Evolutionary conservation across 2,888 invertebrate genomes (phyloP), one percentile per base, ranked within the genome.

Genomic region (Plagiodera versicolora): DNA sequence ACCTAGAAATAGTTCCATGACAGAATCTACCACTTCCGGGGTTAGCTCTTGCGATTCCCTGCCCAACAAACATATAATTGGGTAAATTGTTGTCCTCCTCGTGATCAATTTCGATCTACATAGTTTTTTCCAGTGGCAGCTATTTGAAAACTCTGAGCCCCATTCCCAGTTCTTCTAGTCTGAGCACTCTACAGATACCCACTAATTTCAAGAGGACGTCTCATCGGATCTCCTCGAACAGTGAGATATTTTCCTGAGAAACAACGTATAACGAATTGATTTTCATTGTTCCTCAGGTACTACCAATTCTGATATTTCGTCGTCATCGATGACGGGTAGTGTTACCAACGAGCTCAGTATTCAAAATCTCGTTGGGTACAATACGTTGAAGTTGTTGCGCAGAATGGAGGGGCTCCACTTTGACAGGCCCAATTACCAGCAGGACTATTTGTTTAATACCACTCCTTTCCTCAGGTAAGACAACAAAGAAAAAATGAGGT

Each of bases 21-120:
- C 88, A n/a, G 92, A 92, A 75, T 91, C 91, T 1, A 90, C 89
- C 60, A 91, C 91, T 0, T 92, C 91, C 64, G 92, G 92, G 45
- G 88, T 92, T 18, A 90, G 91, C 79, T 92, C 92, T 58, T 89
- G 88, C 71, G 92, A 92, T 77, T 92, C 91, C 0, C 50, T 71
- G 56, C 65, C 67, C 32, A 71, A 72, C 55, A 68, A 68, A 60
- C 70, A 69, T 20, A 68, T 62, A 56, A 67, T 67, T 17, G 65
- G 68, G 70, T 70, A 65, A 60, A 14, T n/a, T 32, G 32, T 3
- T 14, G n/a, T n/a, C n/a, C n/a, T n/a, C n/a, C n/a, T n/a, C n/a
- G n/a, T n/a, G n/a, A n/a, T n/a, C n/a, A n/a, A n/a, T 24, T 6
- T 24, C 24, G 24, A 11, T n/a, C 11, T 9, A 14, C 19, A 16